These are phyloP conservation scores for Hozukius guyotensis DNA, from an alignment of 2,797 vertebrate species.

Conservation along the genomic window DNA sequence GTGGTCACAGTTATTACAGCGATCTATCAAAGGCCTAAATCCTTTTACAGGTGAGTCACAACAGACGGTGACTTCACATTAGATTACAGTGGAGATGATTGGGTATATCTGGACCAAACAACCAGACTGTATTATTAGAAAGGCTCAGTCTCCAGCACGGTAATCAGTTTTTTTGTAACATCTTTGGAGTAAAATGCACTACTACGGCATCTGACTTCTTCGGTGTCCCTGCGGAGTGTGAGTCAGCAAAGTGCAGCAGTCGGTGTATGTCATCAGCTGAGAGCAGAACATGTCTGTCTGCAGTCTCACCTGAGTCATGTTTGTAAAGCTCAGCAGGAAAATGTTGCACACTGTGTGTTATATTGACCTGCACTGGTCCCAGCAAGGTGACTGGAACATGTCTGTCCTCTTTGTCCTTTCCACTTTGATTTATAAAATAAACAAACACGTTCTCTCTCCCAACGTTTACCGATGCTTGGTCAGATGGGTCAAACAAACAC, in stretches of 20 bases:
- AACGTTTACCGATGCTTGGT: too few species aligned
- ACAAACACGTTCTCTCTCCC: too few species aligned
- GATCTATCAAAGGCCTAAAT: conserved; percentile 61
- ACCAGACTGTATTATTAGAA: conserved; percentile 68
- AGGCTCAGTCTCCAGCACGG: conserved; percentile 51
- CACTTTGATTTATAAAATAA: background rate
- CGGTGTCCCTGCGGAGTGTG: conserved; percentile 1
- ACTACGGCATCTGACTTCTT: conserved; percentile 43
- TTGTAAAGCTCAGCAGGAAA: conserved; percentile 38
- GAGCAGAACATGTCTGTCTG: conserved; percentile 10
- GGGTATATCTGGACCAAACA: conserved; percentile 61
- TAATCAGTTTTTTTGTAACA: conserved; percentile 55
- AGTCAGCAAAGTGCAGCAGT: conserved; percentile 31
- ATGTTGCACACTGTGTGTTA: background rate
- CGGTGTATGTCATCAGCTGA: conserved; percentile 1
- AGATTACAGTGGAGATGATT: conserved; percentile 62
- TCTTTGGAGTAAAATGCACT: conserved; percentile 42
- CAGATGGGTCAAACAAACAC: too few species aligned
- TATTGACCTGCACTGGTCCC: background rate
- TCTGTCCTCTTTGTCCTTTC: background rate
- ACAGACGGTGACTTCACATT: conserved; percentile 61
- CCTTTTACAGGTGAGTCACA: conserved; percentile 69
- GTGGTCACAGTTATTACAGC: conserved; percentile 38
- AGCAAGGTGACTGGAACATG: background rate
- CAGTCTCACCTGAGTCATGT: conserved; percentile 1